Percentiles rank a stretch among this genome's conserved stretches.
These are phyloP conservation scores for Apeira syringaria DNA, from an alignment of 2,888 invertebrate species.

Conservation along the genomic window DNA sequence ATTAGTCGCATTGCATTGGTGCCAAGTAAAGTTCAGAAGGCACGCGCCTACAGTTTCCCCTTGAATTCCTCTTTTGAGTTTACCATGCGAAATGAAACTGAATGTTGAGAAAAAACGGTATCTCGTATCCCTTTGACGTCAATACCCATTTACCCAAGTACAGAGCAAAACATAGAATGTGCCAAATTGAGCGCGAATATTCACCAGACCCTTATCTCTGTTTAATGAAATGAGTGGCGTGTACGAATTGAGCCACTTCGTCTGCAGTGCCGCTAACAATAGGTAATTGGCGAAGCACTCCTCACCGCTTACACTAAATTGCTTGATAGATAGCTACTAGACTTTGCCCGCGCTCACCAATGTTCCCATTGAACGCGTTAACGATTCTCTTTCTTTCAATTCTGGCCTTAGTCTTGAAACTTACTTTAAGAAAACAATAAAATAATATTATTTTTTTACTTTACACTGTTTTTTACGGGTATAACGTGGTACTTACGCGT, in stretches of 20 bases:
- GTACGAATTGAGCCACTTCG: conserved; percentile 56
- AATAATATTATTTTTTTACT: too few species aligned
- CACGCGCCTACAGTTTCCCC: conserved; percentile 1
- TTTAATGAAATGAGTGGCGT: conserved; percentile 72
- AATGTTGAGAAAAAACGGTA: conserved; percentile 17
- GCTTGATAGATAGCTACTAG: conserved; percentile 36
- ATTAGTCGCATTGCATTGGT: conserved; percentile 12
- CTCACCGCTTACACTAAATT: conserved; percentile 42
- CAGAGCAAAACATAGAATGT: conserved; percentile 34
- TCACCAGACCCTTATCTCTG: conserved; percentile 69
- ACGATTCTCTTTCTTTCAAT: conserved; percentile 16
- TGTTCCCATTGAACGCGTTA: conserved; percentile 17
- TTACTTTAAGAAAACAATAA: too few species aligned
- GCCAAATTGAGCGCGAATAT: conserved; percentile 57
- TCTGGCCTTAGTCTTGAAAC: background rate
- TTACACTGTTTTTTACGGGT: too few species aligned
- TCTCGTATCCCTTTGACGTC: conserved; percentile 20
- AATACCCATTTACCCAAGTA: conserved; percentile 11
- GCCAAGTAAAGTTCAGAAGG: conserved; percentile 7
- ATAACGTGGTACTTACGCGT: too few species aligned
- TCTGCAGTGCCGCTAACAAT: conserved; percentile 54
- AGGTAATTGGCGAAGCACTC: conserved; percentile 51
- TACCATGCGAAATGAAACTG: conserved; percentile 12
- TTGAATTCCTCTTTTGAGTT: conserved; percentile 9
- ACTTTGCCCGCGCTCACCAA: conserved; percentile 22